Evolutionary conservation across 1,140 invertebrate genomes (phyloP).

Genomic region (Solenopsis fugax): DNA sequence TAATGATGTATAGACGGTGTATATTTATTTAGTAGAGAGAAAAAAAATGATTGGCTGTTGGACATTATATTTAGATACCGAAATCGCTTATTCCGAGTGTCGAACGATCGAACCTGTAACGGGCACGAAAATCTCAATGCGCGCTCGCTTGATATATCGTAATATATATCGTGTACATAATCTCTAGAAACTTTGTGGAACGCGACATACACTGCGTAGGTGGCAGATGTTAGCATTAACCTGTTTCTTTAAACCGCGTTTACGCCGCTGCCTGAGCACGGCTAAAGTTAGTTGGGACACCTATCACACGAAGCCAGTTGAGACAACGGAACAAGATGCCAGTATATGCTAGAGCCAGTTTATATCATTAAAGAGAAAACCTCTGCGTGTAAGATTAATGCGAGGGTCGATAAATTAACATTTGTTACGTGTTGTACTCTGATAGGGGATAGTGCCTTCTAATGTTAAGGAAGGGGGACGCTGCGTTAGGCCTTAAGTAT

Average conservation of each 20-base stretch:
- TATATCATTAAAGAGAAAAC: constrained; percentile 74
- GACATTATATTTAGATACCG: neutral
- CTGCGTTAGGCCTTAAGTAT: constrained; percentile 80
- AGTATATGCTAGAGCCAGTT: constrained; percentile 84
- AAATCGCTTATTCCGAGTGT: constrained; percentile 4
- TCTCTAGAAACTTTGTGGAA: constrained; percentile 59
- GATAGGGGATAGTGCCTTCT: constrained; percentile 85
- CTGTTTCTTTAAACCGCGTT: constrained; percentile 66
- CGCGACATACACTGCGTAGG: constrained; percentile 45
- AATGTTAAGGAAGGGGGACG: constrained; percentile 76
- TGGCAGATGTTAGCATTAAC: constrained; percentile 55
- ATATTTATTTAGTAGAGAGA: constrained; percentile 3
- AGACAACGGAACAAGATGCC: constrained; percentile 81
- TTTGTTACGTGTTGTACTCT: constrained; percentile 79
- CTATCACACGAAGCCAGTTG: constrained; percentile 55
- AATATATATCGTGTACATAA: constrained; percentile 67
- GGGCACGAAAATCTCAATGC: constrained; percentile 53
- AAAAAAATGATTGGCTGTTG: neutral
- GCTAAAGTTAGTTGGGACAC: constrained; percentile 54
- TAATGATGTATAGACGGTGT: neutral
- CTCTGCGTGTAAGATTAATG: constrained; percentile 69
- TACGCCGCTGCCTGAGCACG: constrained; percentile 60
- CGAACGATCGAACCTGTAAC: neutral
- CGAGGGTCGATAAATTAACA: constrained; percentile 73
- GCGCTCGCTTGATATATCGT: constrained; percentile 37